These are phyloP conservation scores for Psammodynastes pulverulentus DNA, from an alignment of 2,113 vertebrate genomes.

Conservation along the genomic window DNA sequence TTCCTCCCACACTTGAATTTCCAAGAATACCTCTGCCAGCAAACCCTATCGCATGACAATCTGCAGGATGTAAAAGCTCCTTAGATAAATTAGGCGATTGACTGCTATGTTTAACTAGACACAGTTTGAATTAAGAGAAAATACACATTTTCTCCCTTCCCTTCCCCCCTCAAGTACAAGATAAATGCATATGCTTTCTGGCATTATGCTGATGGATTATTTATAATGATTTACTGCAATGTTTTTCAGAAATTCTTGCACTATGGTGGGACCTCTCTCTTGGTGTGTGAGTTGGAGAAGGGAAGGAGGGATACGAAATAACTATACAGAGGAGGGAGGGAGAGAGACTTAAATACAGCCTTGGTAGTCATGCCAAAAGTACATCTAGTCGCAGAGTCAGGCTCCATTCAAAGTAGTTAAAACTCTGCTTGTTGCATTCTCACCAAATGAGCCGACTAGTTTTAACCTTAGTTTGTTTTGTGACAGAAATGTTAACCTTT, in stretches of 20 bases:
- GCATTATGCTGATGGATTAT: not conserved
- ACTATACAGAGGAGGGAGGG: not conserved
- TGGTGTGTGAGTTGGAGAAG: not conserved
- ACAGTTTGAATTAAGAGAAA: constrained; percentile 4
- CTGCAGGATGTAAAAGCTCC: not conserved
- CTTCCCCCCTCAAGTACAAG: not conserved
- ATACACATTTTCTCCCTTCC: not conserved
- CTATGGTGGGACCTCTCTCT: not conserved
- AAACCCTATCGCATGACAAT: constrained; percentile 10
- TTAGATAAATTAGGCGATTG: not conserved
- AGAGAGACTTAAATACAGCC: too few species aligned
- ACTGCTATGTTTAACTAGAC: not conserved
- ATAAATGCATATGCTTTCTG: not conserved
- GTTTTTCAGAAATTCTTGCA: not conserved
- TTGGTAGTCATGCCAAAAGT: not conserved
- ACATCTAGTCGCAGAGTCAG: not conserved
- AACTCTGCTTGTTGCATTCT: not conserved
- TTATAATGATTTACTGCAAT: not conserved
- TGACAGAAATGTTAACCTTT: not conserved
- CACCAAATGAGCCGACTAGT: not conserved
- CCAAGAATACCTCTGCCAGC: constrained; percentile 13
- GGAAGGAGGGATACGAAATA: not conserved
- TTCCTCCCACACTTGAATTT: constrained; percentile 7
- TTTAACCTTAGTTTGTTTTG: not conserved
- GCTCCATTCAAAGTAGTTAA: not conserved